Percentiles rank a stretch among this genome's conserved stretches.
phyloP scores from a whole-genome alignment of 1,140 invertebrate species.

The Neocloeon triangulifer region DNA sequence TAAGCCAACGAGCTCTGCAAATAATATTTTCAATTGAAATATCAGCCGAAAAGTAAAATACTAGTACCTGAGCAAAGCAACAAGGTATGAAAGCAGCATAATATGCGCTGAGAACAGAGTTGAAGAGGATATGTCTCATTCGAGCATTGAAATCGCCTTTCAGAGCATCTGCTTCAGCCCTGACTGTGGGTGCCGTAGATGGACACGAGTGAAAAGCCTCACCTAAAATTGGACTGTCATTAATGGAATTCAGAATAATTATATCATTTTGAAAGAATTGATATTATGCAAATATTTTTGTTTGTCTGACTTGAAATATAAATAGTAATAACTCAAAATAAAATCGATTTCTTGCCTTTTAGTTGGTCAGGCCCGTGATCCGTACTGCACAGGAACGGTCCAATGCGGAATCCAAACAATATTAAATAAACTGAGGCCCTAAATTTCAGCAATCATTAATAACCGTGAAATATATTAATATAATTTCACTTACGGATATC shows the following conservation, averaged over 20 bases:
- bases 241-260: conserved; percentile 1
- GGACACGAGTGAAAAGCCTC: conserved; percentile 45
- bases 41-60: too few species aligned
- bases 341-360: neutral
- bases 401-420: conserved; percentile 51
- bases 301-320: too few species aligned
- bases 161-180: conserved; percentile 65
- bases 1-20: conserved; percentile 60
- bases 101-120: conserved; percentile 72
- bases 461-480: conserved; percentile 13
- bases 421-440: conserved; percentile 64
- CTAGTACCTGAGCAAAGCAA: conserved; percentile 67
- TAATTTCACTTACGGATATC: conserved; percentile 64
- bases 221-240: conserved; percentile 12
- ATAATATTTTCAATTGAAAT: too few species aligned
- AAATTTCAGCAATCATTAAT: conserved; percentile 11
- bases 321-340: conserved; percentile 13
- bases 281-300: too few species aligned
- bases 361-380: too few species aligned
- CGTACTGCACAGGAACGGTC: too few species aligned
- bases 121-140: conserved; percentile 75
- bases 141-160: conserved; percentile 70
- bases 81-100: conserved; percentile 79
- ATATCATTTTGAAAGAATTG: too few species aligned
- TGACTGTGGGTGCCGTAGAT: conserved; percentile 38